phyloP scores from a whole-genome alignment of 2,888 invertebrate genomes.

The Apamea sordens region DNA sequence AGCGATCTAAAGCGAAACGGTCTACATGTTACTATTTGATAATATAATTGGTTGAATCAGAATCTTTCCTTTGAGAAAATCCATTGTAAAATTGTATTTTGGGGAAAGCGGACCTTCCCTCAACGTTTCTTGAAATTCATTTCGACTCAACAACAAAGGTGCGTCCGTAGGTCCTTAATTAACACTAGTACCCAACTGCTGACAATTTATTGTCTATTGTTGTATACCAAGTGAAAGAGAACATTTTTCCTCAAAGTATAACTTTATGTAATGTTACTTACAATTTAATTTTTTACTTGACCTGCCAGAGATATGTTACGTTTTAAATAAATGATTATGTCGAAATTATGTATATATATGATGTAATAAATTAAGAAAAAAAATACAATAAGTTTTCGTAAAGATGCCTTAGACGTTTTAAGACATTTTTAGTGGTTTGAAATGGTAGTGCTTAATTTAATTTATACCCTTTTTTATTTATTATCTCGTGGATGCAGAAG shows the following conservation, averaged over 20 bases:
- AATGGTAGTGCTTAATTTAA: constrained; percentile 75
- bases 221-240: constrained; percentile 19
- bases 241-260: constrained; percentile 56
- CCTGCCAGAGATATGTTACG: constrained; percentile 86
- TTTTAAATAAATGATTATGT: constrained; percentile 87
- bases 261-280: constrained; percentile 67
- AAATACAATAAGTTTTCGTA: constrained; percentile 89
- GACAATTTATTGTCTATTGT: constrained; percentile 17
- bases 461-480: constrained; percentile 76
- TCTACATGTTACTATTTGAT: constrained; percentile 79
- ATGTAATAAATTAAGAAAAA: constrained; percentile 89
- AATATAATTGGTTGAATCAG: constrained; percentile 66
- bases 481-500: constrained; percentile 57
- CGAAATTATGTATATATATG: constrained; percentile 90
- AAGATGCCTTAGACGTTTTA: constrained; percentile 88
- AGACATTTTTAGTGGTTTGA: constrained; percentile 80
- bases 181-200: constrained; percentile 5
- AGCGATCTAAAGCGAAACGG: constrained; percentile 67
- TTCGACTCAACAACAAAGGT: not conserved
- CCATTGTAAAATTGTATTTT: constrained; percentile 64
- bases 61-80: constrained; percentile 60
- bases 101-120: constrained; percentile 36
- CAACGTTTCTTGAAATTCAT: constrained; percentile 10
- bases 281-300: constrained; percentile 79
- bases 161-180: not conserved